Base-by-base conservation (phyloP, 1,140 invertebrate species). In the Leptinotarsa lineolata region DNA sequence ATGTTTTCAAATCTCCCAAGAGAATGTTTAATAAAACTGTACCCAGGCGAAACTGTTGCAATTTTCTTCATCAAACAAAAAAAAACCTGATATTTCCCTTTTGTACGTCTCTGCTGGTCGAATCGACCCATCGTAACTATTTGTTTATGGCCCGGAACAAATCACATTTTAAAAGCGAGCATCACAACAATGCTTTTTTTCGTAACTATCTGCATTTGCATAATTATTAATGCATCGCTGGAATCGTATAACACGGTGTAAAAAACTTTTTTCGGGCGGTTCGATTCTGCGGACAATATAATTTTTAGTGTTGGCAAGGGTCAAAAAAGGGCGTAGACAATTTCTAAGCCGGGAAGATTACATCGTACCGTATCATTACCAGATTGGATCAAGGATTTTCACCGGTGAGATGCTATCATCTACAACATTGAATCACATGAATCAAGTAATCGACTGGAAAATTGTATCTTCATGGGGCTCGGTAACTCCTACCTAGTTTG, bases 61-160 rank as follows among this genome's bases (percentile, higher is more conserved):
- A 11, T 39, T 6, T 39, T 39, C 30, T 3, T 30, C 4, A 30
- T 39, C 11, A 39, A 39, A 39, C 30, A 39, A 39, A 39, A 39
- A 39, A 39, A 39, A 39, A 63, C 61, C 61, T 22, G 21, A 24
- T 21, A 39, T 20, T 22, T n/a, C 8, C 20, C 61, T 63, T 12
- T 63, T 30, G 61, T 15, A 63, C 61, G 60, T 21, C 61, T 63
- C 20, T 63, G 61, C 20, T n/a, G 13, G 20, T 18, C 22, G 67
- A 45, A 18, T 18, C 48, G 67, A 45, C 22, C 44, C 48, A 68
- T 68, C 67, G 18, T 45, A 68, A 45, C 54, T 68, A 68, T 68
- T 68, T 68, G 67, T 68, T 68, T 68, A 68, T 68, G 67, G 46
- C 20, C 67, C 67, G 46, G 67, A 68, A 68, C 67, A 58, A 68